Evolutionary conservation across 2,888 invertebrate species (phyloP).

Genomic region (Temnothorax rugatulus): DNA sequence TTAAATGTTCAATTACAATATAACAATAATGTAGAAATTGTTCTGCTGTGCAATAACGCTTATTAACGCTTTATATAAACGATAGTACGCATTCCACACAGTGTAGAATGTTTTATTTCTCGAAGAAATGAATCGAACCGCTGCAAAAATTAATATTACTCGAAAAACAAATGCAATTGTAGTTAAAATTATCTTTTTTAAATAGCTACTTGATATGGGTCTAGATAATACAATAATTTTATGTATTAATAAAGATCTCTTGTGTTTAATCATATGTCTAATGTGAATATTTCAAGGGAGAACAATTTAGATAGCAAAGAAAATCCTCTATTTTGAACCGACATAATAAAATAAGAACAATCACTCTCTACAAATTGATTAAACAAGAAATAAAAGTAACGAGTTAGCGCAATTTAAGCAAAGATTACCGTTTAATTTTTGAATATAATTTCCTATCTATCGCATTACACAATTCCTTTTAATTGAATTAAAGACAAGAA

Average conservation of each 20-base stretch:
- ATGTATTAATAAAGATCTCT: conserved; percentile 40
- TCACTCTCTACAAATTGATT: conserved; percentile 72
- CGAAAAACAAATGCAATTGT: conserved; percentile 33
- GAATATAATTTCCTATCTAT: conserved; percentile 75
- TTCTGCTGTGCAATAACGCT: conserved; percentile 40
- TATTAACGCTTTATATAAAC: conserved; percentile 13
- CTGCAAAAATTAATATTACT: conserved; percentile 55
- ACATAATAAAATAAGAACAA: conserved; percentile 71
- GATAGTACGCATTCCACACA: conserved; percentile 7
- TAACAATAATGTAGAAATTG: conserved; percentile 18
- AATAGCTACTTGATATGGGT: conserved; percentile 53
- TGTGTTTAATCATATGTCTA: conserved; percentile 60
- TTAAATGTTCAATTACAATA: conserved; percentile 1
- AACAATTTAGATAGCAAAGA: conserved; percentile 75
- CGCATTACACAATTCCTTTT: conserved; percentile 72
- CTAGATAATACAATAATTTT: conserved; percentile 51
- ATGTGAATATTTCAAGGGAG: conserved; percentile 68
- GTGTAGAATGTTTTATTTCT: conserved; percentile 54
- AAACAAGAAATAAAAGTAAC: conserved; percentile 70
- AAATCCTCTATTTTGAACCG: conserved; percentile 76
- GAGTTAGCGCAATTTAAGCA: conserved; percentile 77
- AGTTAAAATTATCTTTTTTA: conserved; percentile 48
- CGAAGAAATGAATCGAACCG: conserved; percentile 78
- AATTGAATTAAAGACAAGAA: conserved; percentile 73
- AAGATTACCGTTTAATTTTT: conserved; percentile 74